Conservation (phyloP, 2,797 vertebrate species). For the Lepidocolaptes lacrymiger region DNA sequence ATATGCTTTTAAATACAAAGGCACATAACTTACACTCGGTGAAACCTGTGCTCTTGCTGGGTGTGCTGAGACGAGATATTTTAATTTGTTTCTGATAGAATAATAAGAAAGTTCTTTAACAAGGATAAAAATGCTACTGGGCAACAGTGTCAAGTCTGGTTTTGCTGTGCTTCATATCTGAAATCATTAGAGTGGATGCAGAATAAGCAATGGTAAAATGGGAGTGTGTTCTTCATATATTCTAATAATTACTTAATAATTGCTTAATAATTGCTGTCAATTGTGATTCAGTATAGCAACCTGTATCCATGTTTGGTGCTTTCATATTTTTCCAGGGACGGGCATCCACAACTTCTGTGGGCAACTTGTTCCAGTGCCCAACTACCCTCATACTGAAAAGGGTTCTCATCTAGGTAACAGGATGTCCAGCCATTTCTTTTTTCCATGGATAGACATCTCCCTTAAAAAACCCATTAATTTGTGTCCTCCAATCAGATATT, state of each 20-base stretch:
- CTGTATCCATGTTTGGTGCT: rapidly evolving
- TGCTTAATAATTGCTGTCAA: neutral
- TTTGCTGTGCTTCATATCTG: neutral
- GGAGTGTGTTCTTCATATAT: neutral
- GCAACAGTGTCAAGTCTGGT: neutral
- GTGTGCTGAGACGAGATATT: neutral
- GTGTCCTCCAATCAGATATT: neutral
- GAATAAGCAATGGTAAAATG: neutral
- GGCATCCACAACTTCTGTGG: neutral
- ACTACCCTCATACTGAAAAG: neutral
- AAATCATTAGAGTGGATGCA: neutral
- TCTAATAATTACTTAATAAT: neutral
- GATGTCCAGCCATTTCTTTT: neutral
- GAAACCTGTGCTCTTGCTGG: neutral
- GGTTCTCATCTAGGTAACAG: neutral
- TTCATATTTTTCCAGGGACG: rapidly evolving
- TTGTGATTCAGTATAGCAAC: neutral
- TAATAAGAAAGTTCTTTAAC: neutral
- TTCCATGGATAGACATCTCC: neutral
- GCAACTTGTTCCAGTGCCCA: neutral
- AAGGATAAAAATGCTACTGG: neutral
- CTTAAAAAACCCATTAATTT: neutral
- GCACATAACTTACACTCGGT: rapidly evolving
- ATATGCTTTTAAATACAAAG: neutral
- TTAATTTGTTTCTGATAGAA: neutral